A percentile compares a stretch with the other conserved stretches of the same genome.
phyloP scores from a whole-genome alignment of 2,888 invertebrate species.

The Hydropsyche betteni region DNA sequence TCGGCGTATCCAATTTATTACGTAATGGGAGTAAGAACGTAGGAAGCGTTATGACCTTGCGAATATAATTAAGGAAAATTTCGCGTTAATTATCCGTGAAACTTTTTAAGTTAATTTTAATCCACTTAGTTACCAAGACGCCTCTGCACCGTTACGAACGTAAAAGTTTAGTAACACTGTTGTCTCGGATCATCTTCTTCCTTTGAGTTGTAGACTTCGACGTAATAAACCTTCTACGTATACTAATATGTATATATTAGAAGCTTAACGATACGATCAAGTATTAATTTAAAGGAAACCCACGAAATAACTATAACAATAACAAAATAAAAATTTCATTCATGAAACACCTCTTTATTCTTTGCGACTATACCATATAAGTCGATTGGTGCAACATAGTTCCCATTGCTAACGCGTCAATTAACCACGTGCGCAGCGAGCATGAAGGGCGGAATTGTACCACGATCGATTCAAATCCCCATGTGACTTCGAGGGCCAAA shows the following conservation, averaged over 20 bases:
- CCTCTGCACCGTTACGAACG: conserved; percentile 6
- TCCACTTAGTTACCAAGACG: conserved; percentile 23
- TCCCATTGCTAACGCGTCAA: not conserved
- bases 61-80: conserved; percentile 32
- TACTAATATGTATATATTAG: not conserved
- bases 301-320: not conserved
- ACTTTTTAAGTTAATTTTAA: conserved; percentile 32
- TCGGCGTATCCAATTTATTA: conserved; percentile 13
- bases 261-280: not conserved
- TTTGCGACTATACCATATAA: not conserved
- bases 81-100: conserved; percentile 31
- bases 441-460: too few species aligned
- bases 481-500: not conserved
- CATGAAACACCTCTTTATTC: not conserved
- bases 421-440: too few species aligned
- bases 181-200: conserved; percentile 29
- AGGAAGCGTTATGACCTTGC: conserved; percentile 30
- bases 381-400: not conserved
- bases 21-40: not conserved
- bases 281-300: not conserved
- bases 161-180: conserved; percentile 22
- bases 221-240: not conserved
- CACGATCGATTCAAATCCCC: too few species aligned
- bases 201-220: conserved; percentile 12
- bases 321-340: not conserved